These are phyloP conservation scores for Calliphora vomitoria DNA, from an alignment of 2,888 invertebrate species.

Conservation along the genomic window DNA sequence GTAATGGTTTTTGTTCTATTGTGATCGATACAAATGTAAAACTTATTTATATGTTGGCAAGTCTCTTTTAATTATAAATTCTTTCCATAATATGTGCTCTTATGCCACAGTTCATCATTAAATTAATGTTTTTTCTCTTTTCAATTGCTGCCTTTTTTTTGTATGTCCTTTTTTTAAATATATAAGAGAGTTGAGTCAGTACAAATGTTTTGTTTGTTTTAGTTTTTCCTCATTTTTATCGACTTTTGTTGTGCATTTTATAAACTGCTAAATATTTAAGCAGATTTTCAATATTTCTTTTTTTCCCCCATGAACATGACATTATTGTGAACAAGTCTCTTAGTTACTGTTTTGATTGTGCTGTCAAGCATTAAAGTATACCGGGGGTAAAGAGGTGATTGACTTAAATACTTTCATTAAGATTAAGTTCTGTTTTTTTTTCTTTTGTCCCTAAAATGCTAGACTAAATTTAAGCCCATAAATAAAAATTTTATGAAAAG, in stretches of 20 bases:
- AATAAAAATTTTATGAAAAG: too few relatives aligned
- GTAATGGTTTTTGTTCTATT: too few relatives aligned
- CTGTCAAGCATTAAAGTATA: not conserved
- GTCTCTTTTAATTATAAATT: too few relatives aligned
- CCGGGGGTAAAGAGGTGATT: not conserved
- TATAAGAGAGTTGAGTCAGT: too few relatives aligned
- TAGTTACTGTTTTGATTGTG: too few relatives aligned
- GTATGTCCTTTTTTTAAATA: not conserved
- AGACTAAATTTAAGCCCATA: too few relatives aligned
- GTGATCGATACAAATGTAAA: too few relatives aligned
- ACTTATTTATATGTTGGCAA: too few relatives aligned
- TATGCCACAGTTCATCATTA: not conserved
- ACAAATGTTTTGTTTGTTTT: not conserved
- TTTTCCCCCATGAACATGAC: not conserved
- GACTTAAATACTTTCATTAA: conserved; percentile 24
- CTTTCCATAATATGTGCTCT: too few relatives aligned
- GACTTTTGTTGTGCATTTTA: not conserved
- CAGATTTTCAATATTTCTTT: not conserved
- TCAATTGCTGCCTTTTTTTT: not conserved
- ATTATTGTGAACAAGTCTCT: not conserved
- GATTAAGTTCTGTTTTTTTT: not conserved
- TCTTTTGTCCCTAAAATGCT: not conserved
- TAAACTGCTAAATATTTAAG: conserved; percentile 14
- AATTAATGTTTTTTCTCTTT: too few relatives aligned
- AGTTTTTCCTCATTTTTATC: not conserved